A percentile compares a stretch with the other conserved stretches of the same genome.
Conservation (phyloP, 2,113 vertebrate genomes). For the Hippocampus barbouri region DNA sequence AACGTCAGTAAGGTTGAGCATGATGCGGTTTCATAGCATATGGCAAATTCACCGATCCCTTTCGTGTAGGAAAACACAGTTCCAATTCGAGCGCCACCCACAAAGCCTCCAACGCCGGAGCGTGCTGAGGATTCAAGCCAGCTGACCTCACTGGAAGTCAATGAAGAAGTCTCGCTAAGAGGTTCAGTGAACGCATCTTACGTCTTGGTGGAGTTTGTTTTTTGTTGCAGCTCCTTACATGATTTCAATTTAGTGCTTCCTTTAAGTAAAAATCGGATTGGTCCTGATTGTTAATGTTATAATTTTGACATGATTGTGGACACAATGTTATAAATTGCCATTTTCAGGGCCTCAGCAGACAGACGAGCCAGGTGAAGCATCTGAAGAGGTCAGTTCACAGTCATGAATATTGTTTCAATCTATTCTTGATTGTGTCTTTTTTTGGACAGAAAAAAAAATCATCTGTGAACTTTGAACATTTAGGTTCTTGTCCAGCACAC, state of each 20-base stretch:
- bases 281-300: constrained; percentile 6
- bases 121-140: constrained; percentile 69
- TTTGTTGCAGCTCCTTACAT: background rate
- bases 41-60: background rate
- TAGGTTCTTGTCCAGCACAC: constrained; percentile 37
- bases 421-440: background rate
- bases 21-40: too few species aligned
- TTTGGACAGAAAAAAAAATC: too few species aligned
- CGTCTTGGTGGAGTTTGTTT: background rate
- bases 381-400: constrained; percentile 44
- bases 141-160: constrained; percentile 34
- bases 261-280: background rate
- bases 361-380: constrained; percentile 48
- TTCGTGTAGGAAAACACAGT: constrained; percentile 16
- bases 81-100: constrained; percentile 80
- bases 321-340: background rate
- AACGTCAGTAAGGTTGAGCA: too few species aligned
- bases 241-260: background rate
- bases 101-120: constrained; percentile 59
- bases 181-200: constrained; percentile 29
- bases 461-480: background rate
- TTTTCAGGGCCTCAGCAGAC: constrained; percentile 42
- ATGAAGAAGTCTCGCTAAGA: constrained; percentile 14
- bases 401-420: background rate
- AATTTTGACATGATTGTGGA: background rate